phyloP scores from a whole-genome alignment of 2,797 vertebrate species.

The Rhodeus uyekii region DNA sequence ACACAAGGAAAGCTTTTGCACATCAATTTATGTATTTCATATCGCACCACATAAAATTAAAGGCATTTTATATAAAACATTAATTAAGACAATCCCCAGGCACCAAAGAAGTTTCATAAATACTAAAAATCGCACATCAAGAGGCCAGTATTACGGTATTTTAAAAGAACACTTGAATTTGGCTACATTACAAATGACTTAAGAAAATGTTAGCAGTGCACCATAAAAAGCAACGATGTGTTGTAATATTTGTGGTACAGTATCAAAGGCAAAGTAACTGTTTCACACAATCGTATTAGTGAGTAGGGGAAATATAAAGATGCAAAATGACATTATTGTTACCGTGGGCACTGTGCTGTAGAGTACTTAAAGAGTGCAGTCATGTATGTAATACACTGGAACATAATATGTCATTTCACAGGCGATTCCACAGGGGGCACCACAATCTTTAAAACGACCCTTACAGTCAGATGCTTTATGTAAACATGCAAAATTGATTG shows the following conservation, averaged over 20 bases:
- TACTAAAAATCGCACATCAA: constrained; percentile 41
- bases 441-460: background rate
- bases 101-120: constrained; percentile 47
- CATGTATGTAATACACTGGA: background rate
- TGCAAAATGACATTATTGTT: background rate
- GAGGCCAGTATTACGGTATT: constrained; percentile 23
- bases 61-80: constrained; percentile 51
- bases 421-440: background rate
- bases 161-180: constrained; percentile 35
- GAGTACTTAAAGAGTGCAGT: background rate
- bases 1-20: background rate
- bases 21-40: constrained; percentile 47
- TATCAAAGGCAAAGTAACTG: constrained; percentile 44
- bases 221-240: constrained; percentile 19
- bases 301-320: background rate
- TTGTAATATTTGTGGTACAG: constrained; percentile 34
- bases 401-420: background rate
- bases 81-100: constrained; percentile 45
- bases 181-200: constrained; percentile 42
- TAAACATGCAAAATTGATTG: constrained; percentile 1
- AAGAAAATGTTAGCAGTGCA: constrained; percentile 37
- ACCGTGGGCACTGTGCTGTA: background rate
- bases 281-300: constrained; percentile 28
- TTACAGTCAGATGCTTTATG: background rate
- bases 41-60: constrained; percentile 57